Conservation (phyloP, 2,888 invertebrate species). For the Aethes cnicana region DNA sequence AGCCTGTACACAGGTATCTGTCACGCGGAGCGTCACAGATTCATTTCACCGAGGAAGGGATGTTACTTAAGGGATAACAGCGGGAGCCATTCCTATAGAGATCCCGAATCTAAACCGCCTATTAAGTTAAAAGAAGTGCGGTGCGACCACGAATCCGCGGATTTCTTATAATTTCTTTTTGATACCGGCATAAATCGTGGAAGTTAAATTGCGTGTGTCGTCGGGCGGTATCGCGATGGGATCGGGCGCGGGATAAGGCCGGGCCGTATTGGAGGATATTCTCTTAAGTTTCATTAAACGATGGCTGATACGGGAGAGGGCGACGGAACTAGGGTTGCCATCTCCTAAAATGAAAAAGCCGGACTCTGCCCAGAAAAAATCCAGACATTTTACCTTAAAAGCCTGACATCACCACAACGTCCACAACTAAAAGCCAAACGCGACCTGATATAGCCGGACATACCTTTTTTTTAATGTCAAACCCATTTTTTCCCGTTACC, state of each 20-base stretch:
- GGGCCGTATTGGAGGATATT: constrained; percentile 74
- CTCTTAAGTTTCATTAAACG: constrained; percentile 81
- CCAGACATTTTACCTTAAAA: too few species aligned
- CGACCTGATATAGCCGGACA: too few species aligned
- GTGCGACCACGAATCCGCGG: constrained; percentile 39
- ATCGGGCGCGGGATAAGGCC: constrained; percentile 73
- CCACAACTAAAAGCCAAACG: too few species aligned
- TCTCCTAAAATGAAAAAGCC: too few species aligned
- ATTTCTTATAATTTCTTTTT: constrained; percentile 75
- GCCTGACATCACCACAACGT: too few species aligned
- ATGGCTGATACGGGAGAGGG: constrained; percentile 59
- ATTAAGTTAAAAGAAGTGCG: constrained; percentile 30
- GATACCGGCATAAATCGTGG: constrained; percentile 67
- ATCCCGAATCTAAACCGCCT: constrained; percentile 29
- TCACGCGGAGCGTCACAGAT: too few species aligned
- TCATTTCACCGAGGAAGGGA: constrained; percentile 4
- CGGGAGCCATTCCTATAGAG: constrained; percentile 26
- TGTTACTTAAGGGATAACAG: constrained; percentile 29
- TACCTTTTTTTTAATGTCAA: too few species aligned
- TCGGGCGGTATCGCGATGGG: constrained; percentile 66
- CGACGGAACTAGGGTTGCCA: too few species aligned
- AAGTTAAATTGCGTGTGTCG: constrained; percentile 77
- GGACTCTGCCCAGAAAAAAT: too few species aligned
- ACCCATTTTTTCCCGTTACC: too few species aligned
- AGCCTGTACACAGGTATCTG: too few species aligned